phyloP scores from a whole-genome alignment of 2,113 vertebrate genomes.

The Theristicus caerulescens region DNA sequence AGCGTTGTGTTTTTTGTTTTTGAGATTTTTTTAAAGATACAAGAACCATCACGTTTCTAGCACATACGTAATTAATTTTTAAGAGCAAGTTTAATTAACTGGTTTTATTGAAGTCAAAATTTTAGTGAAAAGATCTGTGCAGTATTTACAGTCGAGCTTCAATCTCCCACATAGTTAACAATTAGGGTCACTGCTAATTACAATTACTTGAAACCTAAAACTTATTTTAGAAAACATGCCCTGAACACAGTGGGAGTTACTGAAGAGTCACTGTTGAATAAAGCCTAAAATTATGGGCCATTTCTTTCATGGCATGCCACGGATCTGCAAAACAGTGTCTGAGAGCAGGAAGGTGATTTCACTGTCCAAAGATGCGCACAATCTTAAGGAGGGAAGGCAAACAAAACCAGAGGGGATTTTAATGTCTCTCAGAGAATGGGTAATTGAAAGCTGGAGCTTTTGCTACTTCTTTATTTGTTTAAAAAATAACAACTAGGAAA shows the following conservation, averaged over 20 bases:
- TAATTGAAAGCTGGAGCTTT: background rate
- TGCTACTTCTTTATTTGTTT: background rate
- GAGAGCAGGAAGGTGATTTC: background rate
- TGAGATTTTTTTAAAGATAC: slow-evolving; percentile 51
- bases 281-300: background rate
- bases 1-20: slow-evolving; percentile 50
- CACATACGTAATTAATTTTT: slow-evolving; percentile 59
- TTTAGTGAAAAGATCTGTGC: background rate
- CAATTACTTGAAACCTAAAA: background rate
- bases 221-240: background rate
- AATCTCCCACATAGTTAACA: slow-evolving; percentile 29
- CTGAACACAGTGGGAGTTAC: background rate
- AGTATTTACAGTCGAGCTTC: background rate
- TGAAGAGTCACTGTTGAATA: background rate
- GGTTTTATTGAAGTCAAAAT: slow-evolving; percentile 51
- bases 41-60: slow-evolving; percentile 69
- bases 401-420: background rate
- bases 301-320: slow-evolving; percentile 13
- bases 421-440: background rate
- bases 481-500: background rate
- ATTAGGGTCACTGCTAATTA: slow-evolving; percentile 38
- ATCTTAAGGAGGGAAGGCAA: background rate
- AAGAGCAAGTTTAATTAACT: slow-evolving; percentile 55
- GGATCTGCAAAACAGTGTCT: background rate
- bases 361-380: background rate